phyloP scores from a whole-genome alignment of 2,888 invertebrate species.

The Neoitamus cyanurus region DNA sequence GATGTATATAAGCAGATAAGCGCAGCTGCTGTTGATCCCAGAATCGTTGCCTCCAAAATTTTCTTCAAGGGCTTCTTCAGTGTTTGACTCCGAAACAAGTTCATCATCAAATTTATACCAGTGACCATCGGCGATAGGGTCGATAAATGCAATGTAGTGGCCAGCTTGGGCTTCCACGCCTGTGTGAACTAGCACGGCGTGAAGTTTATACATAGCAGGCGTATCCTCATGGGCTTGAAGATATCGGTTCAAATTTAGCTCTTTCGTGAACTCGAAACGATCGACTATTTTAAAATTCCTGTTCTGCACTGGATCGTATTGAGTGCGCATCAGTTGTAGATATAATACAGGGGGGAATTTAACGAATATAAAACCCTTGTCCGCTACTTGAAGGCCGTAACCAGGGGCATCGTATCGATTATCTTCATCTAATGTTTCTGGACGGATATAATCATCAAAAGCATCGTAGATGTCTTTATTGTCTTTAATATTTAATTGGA shows the following conservation, averaged over 20 bases:
- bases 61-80: conserved; percentile 95
- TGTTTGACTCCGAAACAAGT: conserved; percentile 95
- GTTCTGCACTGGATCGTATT: conserved; percentile 97
- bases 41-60: conserved; percentile 98
- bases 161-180: conserved; percentile 97
- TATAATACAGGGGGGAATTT: conserved; percentile 97
- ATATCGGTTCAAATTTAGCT: conserved; percentile 88
- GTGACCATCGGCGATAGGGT: conserved; percentile 93
- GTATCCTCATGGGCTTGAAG: conserved; percentile 66
- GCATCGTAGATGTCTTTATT: conserved; percentile 96
- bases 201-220: conserved; percentile 79
- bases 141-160: conserved; percentile 99
- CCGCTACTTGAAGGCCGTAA: conserved; percentile 95
- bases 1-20: conserved; percentile 99
- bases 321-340: conserved; percentile 97
- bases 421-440: conserved; percentile 95
- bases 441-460: conserved; percentile 95
- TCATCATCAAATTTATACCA: conserved; percentile 98
- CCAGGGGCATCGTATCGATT: conserved; percentile 99
- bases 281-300: conserved; percentile 97
- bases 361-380: conserved; percentile 96
- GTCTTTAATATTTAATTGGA: conserved; percentile 97
- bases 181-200: conserved; percentile 98
- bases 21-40: conserved; percentile 92
- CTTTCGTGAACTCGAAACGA: conserved; percentile 95